These are phyloP conservation scores for Phrynosoma blainvillii DNA, from an alignment of 2,113 vertebrate genomes.

Conservation along the genomic window DNA sequence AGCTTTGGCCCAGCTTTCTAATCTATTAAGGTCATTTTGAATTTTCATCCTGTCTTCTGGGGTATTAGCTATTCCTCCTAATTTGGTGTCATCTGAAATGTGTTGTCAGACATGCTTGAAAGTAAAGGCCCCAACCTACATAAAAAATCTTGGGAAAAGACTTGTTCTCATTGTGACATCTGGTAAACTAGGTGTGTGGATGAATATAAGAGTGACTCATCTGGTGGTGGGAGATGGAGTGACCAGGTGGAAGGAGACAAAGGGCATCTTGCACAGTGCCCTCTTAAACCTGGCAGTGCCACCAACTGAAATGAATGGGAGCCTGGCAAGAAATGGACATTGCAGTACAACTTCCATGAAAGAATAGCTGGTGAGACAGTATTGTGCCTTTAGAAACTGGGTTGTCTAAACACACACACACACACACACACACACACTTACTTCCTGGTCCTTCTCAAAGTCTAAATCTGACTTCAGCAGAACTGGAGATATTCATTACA, in stretches of 20 bases:
- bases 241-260: not conserved
- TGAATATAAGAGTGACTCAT: not conserved
- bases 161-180: not conserved
- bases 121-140: too few species aligned
- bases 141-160: not conserved
- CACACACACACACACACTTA: conserved; percentile 9
- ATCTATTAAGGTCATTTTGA: too few species aligned
- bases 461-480: conserved; percentile 1
- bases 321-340: not conserved
- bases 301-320: not conserved
- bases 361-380: not conserved
- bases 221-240: not conserved
- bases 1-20: too few species aligned
- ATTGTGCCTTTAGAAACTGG: not conserved
- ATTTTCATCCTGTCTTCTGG: too few species aligned
- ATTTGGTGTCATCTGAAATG: too few species aligned
- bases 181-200: not conserved
- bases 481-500: conserved; percentile 59
- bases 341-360: not conserved
- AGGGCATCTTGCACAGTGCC: not conserved
- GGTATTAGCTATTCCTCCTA: too few species aligned
- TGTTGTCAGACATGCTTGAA: too few species aligned
- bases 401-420: not conserved
- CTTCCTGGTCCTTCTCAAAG: conserved; percentile 6
- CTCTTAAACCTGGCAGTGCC: not conserved